Evolutionary conservation across 2,888 invertebrate genomes (phyloP), one percentile per base, ranked within the genome.

Genomic region (Hoplodrina blanda): DNA sequence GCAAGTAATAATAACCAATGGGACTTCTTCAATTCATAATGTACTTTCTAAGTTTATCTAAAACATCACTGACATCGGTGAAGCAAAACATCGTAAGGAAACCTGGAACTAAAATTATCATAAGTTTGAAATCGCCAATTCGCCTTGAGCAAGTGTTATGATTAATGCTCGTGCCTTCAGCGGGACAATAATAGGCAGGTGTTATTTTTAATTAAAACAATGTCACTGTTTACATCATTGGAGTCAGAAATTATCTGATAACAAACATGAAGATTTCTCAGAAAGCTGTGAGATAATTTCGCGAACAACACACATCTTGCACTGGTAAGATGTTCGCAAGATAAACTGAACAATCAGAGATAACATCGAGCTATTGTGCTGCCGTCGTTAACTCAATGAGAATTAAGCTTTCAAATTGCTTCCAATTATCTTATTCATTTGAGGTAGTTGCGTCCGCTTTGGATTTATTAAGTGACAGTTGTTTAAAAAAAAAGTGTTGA

Each of bases 361-460:
- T 77, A 54, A 13, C 20, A 80, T 75, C 77, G 20, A 13, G 4
- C 69, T 46, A 69, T 74, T 74, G 79, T 74, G 17, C 30, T 30
- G n/a, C 20, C 15, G 33, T 49, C 41, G 62, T 62, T 62, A 69
- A 41, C 54, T 61, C 15, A 62, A 62, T 59, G 25, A 44, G 55
- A 64, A 50, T 25, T 60, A 30, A 71, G 50, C 80, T 77, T 69
- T 74, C 62, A 69, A 64, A 74, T 74, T 62, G 52, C 55, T 37
- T 17, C 30, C 80, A 75, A 69, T 77, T 75, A 69, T 65, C n/a
- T 73, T n/a, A 19, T 52, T 61, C 2, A 25, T 56, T 53, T 56
- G 67, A 56, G 19, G 55, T 20, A 0, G 1, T n/a, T 6, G 50
- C 17, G 57, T 19, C 33, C 17, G n/a, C 46, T 50, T 64, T 44